phyloP scores from a whole-genome alignment of 2,113 vertebrate species.

The Lutjanus erythropterus region DNA sequence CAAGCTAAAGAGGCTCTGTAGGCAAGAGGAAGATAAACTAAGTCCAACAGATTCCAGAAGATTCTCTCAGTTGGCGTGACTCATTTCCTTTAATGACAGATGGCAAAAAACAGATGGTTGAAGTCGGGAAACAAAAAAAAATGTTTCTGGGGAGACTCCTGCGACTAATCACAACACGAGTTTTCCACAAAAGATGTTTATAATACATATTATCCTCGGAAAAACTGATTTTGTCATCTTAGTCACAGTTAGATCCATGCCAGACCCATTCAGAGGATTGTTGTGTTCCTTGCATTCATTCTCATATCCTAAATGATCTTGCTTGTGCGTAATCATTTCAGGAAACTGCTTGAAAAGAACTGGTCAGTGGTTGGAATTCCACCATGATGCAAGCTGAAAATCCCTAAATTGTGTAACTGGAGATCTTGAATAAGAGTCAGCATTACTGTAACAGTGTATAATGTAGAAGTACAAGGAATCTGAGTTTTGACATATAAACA shows the following conservation, averaged over 20 bases:
- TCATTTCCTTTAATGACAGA: constrained; percentile 66
- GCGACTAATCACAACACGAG: neutral
- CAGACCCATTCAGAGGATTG: neutral
- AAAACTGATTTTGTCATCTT: neutral
- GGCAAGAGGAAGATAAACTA: constrained; percentile 69
- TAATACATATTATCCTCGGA: neutral
- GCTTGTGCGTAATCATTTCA: constrained; percentile 1
- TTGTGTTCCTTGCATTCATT: neutral
- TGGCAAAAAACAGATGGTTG: constrained; percentile 51
- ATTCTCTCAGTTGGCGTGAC: constrained; percentile 41
- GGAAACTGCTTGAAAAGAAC: neutral
- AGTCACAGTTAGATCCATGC: neutral
- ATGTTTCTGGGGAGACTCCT: constrained; percentile 5
- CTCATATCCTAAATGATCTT: neutral
- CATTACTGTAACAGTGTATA: neutral
- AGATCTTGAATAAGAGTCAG: constrained; percentile 13
- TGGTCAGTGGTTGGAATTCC: constrained; percentile 5
- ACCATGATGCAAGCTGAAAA: constrained; percentile 32
- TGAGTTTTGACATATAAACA: neutral
- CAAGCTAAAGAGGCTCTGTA: constrained; percentile 59
- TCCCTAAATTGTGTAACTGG: constrained; percentile 38
- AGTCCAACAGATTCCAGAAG: constrained; percentile 63
- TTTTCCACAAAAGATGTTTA: constrained; percentile 15
- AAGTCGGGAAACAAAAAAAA: constrained; percentile 37
- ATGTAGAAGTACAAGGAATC: neutral